Percentiles rank a stretch among this genome's conserved stretches.
These are phyloP conservation scores for Penaeus indicus DNA, from an alignment of 1,140 invertebrate species.

Conservation along the genomic window DNA sequence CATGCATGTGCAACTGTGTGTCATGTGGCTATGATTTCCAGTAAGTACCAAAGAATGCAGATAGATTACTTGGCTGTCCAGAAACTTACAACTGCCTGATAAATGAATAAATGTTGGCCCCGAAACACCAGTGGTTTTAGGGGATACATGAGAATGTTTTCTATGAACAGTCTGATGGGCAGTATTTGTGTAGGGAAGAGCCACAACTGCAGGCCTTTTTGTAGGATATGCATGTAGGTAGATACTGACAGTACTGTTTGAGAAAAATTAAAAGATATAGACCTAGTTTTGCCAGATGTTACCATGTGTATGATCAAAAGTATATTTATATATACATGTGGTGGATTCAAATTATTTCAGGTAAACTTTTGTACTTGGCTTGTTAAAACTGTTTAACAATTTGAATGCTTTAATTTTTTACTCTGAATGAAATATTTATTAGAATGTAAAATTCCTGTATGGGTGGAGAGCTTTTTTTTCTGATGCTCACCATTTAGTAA, in stretches of 20 bases:
- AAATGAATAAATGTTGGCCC: background rate
- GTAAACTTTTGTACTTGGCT: background rate
- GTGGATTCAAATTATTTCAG: constrained; percentile 15
- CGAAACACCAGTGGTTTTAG: too few species aligned
- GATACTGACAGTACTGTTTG: too few species aligned
- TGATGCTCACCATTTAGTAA: too few species aligned
- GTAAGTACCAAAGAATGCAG: constrained; percentile 51
- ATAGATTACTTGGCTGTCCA: constrained; percentile 9
- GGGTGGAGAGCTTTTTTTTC: too few species aligned
- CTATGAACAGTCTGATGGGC: too few species aligned
- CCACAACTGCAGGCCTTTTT: too few species aligned
- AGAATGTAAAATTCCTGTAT: background rate
- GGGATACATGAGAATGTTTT: too few species aligned
- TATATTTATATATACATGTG: constrained; percentile 23
- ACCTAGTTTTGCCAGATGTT: too few species aligned
- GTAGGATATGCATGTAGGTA: too few species aligned
- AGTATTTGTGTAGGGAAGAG: too few species aligned
- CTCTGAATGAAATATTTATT: constrained; percentile 26
- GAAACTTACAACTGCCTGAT: background rate
- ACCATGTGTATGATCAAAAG: too few species aligned
- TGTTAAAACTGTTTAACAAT: constrained; percentile 23
- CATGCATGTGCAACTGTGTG: background rate
- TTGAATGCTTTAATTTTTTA: constrained; percentile 31
- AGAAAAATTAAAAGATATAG: too few species aligned
- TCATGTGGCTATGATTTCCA: constrained; percentile 38